phyloP scores from a whole-genome alignment of 2,888 invertebrate species.

The Callyntrura guangdongensis region DNA sequence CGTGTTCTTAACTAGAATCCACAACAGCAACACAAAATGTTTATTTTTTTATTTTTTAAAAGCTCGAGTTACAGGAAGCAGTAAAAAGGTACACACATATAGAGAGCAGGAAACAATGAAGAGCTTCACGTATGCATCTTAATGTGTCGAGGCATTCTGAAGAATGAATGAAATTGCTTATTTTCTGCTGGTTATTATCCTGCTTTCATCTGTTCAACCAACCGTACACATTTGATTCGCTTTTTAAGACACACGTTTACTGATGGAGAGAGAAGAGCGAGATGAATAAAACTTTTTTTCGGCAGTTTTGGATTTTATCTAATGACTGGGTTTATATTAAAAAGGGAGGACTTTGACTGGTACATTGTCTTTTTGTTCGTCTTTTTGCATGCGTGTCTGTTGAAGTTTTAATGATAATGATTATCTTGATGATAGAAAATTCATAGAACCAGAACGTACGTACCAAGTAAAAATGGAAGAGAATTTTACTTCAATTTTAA shows the following conservation, averaged over 20 bases:
- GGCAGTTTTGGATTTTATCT: too few species aligned
- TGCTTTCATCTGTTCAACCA: neutral
- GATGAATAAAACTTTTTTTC: too few species aligned
- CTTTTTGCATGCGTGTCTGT: too few species aligned
- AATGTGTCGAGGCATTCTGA: neutral
- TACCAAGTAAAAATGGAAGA: neutral
- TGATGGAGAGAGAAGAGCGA: too few species aligned
- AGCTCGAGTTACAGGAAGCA: too few species aligned
- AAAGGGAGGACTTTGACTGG: too few species aligned
- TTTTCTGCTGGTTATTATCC: neutral
- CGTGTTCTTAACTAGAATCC: constrained; percentile 26
- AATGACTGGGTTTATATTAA: too few species aligned
- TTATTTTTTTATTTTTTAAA: too few species aligned
- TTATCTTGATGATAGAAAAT: constrained; percentile 34
- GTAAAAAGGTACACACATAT: neutral
- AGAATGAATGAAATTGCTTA: neutral
- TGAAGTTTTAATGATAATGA: constrained; percentile 7
- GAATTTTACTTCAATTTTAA: too few species aligned
- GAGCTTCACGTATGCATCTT: neutral
- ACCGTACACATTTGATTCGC: too few species aligned
- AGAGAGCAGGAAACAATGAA: neutral
- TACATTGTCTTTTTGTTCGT: too few species aligned
- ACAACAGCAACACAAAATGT: constrained; percentile 22
- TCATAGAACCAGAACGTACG: constrained; percentile 43
- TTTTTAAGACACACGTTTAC: too few species aligned